Percentiles rank a stretch among this genome's conserved stretches.
Conservation (phyloP, 1,140 invertebrate species). For the Drosophila sechellia region DNA sequence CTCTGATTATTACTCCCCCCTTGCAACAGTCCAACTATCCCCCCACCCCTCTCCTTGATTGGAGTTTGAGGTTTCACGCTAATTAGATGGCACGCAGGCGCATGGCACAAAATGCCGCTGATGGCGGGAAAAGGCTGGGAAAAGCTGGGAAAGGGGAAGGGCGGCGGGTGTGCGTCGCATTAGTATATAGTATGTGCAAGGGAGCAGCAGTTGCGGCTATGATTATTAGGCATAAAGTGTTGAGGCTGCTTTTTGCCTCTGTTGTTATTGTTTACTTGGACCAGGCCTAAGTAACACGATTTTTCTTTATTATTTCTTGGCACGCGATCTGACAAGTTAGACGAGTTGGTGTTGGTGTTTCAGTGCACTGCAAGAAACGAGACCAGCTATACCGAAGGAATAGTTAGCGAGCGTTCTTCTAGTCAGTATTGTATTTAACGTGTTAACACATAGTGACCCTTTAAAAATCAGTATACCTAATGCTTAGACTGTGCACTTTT, state of each 20-base stretch:
- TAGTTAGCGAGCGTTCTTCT: too few species aligned
- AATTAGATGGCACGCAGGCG: conserved; percentile 72
- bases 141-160: background rate
- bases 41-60: conserved; percentile 1
- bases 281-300: conserved; percentile 74
- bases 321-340: conserved; percentile 80
- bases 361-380: background rate
- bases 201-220: conserved; percentile 46
- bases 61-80: conserved; percentile 55
- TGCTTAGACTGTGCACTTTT: background rate
- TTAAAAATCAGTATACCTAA: too few species aligned
- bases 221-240: conserved; percentile 75
- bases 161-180: background rate
- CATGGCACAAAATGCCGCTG: conserved; percentile 46
- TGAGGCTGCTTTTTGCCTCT: conserved; percentile 40
- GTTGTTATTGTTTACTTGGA: conserved; percentile 21
- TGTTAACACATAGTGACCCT: too few species aligned
- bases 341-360: conserved; percentile 49
- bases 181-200: background rate
- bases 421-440: too few species aligned
- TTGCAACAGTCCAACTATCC: background rate
- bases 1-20: background rate
- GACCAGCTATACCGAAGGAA: background rate
- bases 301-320: conserved; percentile 82
- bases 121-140: conserved; percentile 1